Base-by-base conservation (phyloP, 2,797 vertebrate genomes). In the Sciurus carolinensis region DNA sequence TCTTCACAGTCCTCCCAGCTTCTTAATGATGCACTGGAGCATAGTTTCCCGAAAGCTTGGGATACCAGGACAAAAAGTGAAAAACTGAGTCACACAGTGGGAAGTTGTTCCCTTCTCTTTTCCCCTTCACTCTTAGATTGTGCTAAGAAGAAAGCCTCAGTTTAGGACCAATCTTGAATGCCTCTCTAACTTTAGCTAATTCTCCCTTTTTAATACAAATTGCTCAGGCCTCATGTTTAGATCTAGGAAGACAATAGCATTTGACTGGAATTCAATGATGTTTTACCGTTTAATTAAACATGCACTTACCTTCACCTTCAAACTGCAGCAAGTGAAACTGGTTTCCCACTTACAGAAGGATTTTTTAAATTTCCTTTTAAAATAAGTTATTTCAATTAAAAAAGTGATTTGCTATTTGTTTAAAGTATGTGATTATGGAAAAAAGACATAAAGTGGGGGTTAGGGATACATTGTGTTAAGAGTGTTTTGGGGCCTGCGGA, bases 231-330 rank as follows among this genome's bases (percentile, higher is more conserved):
- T 85, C 59, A 59, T 52, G 64, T 90, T 90, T 79, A 83, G n/a
- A 66, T 33, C 14, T 24, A 92, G 36, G 71, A 66, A 95, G 42
- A 6, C 30, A 79, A 89, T 72, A 64, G 33, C 73, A 75, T 75
- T 87, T 81, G 69, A 90, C 26, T 66, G 12, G 8, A 79, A 87
- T 75, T 83, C 75, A 87, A 36, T 75, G 22, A 22, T 7, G n/a
- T 54, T 77, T n/a, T 69, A 83, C 62, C 62, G 50, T 92, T 86
- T 90, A 87, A 92, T 95, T 87, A 91, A 94, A 86, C 26, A 28
- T 85, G 42, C 26, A 44, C 80, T 88, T 66, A 81, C 13, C 39
- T 82, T 77, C 33, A 75, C 33, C 73, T 90, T 57, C n/a, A 91
- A 95, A 87, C 52, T 76, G 54, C 22, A 81, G 52, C 82, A 82